Conservation (phyloP, 1,140 invertebrate species). For the Aricia agestis region DNA sequence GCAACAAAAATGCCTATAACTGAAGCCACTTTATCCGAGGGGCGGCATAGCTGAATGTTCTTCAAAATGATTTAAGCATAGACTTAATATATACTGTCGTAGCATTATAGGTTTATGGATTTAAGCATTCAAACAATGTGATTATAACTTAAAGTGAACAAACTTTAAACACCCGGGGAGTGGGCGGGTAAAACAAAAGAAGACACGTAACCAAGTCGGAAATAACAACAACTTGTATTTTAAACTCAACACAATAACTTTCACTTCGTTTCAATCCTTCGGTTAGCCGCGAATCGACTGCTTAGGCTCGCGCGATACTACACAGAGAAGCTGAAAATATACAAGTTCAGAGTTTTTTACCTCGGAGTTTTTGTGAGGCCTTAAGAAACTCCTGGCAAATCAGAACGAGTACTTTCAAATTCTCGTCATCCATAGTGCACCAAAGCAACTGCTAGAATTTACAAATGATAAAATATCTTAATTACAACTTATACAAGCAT, state of each 20-base stretch:
- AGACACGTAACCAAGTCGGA: conserved; percentile 6
- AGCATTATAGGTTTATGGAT: too few species aligned
- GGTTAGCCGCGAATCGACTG: conserved; percentile 25
- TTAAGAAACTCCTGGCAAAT: too few species aligned
- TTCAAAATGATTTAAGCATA: not conserved
- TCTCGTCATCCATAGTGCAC: too few species aligned
- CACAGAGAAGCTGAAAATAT: conserved; percentile 8
- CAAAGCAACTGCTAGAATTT: too few species aligned
- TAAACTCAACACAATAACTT: conserved; percentile 26
- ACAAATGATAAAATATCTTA: too few species aligned
- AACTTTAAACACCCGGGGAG: conserved; percentile 4
- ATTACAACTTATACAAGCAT: too few species aligned
- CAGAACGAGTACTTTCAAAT: too few species aligned
- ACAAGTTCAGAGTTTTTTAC: too few species aligned
- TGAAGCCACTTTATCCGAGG: conserved; percentile 4
- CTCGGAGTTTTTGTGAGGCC: too few species aligned
- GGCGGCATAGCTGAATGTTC: not conserved
- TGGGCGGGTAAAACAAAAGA: conserved; percentile 7
- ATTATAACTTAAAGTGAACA: conserved; percentile 2
- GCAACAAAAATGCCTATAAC: not conserved
- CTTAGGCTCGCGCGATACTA: not conserved
- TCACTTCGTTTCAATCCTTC: conserved; percentile 19
- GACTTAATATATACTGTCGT: too few species aligned
- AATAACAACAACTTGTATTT: conserved; percentile 21
- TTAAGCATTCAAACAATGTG: not conserved